phyloP scores from a whole-genome alignment of 1,140 invertebrate genomes.

The Drosophila lacteicornis region DNA sequence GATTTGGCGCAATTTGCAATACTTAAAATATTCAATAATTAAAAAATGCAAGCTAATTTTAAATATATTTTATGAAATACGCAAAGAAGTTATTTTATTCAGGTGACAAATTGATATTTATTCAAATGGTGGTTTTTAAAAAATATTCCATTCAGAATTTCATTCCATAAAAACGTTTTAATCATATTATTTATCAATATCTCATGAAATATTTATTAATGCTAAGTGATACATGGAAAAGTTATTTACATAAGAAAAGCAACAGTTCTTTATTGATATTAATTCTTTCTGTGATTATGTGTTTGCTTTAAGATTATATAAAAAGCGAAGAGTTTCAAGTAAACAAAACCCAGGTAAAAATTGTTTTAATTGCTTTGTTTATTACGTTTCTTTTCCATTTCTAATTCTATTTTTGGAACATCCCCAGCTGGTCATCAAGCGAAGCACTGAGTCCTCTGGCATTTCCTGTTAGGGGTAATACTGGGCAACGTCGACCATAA shows the following conservation, averaged over 20 bases:
- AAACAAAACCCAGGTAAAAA: not conserved
- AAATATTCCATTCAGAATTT: too few species aligned
- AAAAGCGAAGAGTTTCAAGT: not conserved
- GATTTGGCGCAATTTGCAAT: not conserved
- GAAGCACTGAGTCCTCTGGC: constrained; percentile 13
- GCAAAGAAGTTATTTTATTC: too few species aligned
- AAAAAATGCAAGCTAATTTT: too few species aligned
- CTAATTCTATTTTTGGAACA: constrained; percentile 27
- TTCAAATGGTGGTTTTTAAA: too few species aligned
- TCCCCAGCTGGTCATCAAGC: not conserved
- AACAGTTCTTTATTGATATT: not conserved
- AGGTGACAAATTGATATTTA: too few species aligned
- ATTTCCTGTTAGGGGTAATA: constrained; percentile 60
- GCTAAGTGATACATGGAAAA: too few species aligned
- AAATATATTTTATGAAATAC: not conserved
- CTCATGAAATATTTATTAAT: too few species aligned
- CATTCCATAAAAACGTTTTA: too few species aligned
- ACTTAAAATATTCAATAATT: not conserved
- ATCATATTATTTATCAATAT: too few species aligned
- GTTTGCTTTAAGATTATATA: not conserved
- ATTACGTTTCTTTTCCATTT: constrained; percentile 6
- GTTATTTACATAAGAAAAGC: too few species aligned
- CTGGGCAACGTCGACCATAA: constrained; percentile 30
- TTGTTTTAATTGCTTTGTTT: not conserved
- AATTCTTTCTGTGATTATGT: not conserved